These are phyloP conservation scores for Camponotus fellah DNA, from an alignment of 2,888 invertebrate genomes.

Conservation along the genomic window DNA sequence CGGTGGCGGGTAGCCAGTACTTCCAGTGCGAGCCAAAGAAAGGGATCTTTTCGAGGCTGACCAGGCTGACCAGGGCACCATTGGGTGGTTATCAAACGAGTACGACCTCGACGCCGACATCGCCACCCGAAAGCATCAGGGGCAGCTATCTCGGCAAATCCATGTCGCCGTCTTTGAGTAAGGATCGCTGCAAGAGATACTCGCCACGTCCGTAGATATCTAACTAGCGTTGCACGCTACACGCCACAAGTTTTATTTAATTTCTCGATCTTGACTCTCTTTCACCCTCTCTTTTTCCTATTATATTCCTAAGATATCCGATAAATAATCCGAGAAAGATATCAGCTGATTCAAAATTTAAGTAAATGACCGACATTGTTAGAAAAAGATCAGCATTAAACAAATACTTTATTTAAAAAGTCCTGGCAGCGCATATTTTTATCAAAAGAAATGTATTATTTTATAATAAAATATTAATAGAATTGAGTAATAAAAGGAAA, in stretches of 20 bases:
- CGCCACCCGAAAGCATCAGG: constrained; percentile 86
- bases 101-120: constrained; percentile 69
- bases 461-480: not conserved
- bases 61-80: constrained; percentile 93
- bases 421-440: not conserved
- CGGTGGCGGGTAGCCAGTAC: constrained; percentile 96
- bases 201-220: constrained; percentile 66
- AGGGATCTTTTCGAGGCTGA: constrained; percentile 97
- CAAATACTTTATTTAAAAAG: constrained; percentile 5
- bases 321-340: not conserved
- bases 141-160: constrained; percentile 83
- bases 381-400: not conserved
- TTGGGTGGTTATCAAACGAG: constrained; percentile 47
- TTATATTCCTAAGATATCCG: not conserved
- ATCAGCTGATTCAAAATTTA: not conserved
- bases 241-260: constrained; percentile 20
- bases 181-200: constrained; percentile 77
- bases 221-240: constrained; percentile 34
- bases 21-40: constrained; percentile 97
- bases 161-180: constrained; percentile 84
- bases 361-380: not conserved
- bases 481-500: constrained; percentile 3
- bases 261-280: constrained; percentile 11
- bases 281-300: not conserved
- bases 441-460: not conserved